Base-by-base conservation (phyloP, 2,797 vertebrate species). In the Staurois parvus region DNA sequence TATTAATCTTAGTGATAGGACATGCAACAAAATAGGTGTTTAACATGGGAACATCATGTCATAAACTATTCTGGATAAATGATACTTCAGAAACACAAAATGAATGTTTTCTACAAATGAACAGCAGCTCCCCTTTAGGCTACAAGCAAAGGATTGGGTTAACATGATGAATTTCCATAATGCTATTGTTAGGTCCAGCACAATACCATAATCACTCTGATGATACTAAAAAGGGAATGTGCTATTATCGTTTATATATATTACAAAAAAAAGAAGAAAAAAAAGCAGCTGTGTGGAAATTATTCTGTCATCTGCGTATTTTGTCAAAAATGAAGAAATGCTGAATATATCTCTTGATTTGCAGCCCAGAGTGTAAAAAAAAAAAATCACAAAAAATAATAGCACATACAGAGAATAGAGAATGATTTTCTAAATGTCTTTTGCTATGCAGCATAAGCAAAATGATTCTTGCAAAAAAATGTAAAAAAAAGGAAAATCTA, bases 141-240 rank as follows among this genome's bases (percentile, higher is more conserved):
- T 52, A 62, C 56, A 8, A 76, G 42, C 75, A 83, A 59, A 9
- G 52, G 42, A 83, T 77, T 56, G 75, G 75, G 76, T 83, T 86
- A 83, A 79, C 76, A 79, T 77, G 26, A 32, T 70, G 42, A 84
- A 75, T 84, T 87, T 87, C 42, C 72, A 81, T 40, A 67, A 83
- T 83, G 62, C 67, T 59, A 79, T 84, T 83, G 85, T 84, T 79
- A 75, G 69, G 70, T 77, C 69, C 30, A 62, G 32, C 75, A 87
- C 85, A 87, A 87, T 83, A 73, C 75, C 70, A 84, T 79, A 72
- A 84, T 83, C 85, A 86, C 52, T 12, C 80, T 83, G 72, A 83
- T 83, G 81, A 79, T 70, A 73, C 30, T 42, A 73, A 79, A 83
- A 52, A 64, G 30, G 32, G 56, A 45, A 74, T 67, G 45, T 30